These are phyloP conservation scores for Argyresthia albistria DNA, from an alignment of 2,888 invertebrate species.

Conservation along the genomic window DNA sequence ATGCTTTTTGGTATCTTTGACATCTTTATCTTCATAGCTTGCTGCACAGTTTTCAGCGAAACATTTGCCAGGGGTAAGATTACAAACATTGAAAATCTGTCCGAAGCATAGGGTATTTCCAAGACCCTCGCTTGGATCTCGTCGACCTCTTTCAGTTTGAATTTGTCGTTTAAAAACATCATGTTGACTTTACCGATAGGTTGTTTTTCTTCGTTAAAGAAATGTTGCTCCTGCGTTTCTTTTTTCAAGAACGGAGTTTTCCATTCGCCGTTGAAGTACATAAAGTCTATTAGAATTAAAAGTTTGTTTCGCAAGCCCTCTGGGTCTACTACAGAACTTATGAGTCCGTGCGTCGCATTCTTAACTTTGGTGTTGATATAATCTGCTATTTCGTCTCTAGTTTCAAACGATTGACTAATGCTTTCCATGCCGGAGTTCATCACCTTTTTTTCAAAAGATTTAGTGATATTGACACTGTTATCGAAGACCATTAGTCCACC, in stretches of 20 bases:
- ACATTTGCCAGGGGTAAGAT: constrained; percentile 68
- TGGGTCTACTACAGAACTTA: constrained; percentile 39
- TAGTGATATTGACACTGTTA: neutral
- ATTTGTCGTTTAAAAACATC: neutral
- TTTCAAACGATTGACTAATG: too few species aligned
- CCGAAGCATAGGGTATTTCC: constrained; percentile 45
- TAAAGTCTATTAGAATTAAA: constrained; percentile 39
- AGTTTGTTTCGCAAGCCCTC: constrained; percentile 30
- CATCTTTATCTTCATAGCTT: too few species aligned
- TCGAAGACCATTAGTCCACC: neutral
- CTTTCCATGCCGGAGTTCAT: constrained; percentile 22
- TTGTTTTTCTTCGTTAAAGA: constrained; percentile 29
- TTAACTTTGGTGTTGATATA: constrained; percentile 41
- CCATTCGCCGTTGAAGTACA: constrained; percentile 55
- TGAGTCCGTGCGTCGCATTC: constrained; percentile 34
- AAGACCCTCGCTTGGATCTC: constrained; percentile 39
- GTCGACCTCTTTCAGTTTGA: neutral
- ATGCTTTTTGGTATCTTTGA: too few species aligned
- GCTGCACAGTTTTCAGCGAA: too few species aligned
- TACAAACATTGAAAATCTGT: constrained; percentile 74
- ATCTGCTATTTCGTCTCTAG: constrained; percentile 24
- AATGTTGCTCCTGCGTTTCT: constrained; percentile 29
- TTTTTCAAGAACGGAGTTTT: constrained; percentile 29
- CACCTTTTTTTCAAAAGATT: constrained; percentile 19
- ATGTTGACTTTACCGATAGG: constrained; percentile 17